These are phyloP conservation scores for Synergus japonicus DNA, from an alignment of 2,888 invertebrate genomes.

Conservation along the genomic window DNA sequence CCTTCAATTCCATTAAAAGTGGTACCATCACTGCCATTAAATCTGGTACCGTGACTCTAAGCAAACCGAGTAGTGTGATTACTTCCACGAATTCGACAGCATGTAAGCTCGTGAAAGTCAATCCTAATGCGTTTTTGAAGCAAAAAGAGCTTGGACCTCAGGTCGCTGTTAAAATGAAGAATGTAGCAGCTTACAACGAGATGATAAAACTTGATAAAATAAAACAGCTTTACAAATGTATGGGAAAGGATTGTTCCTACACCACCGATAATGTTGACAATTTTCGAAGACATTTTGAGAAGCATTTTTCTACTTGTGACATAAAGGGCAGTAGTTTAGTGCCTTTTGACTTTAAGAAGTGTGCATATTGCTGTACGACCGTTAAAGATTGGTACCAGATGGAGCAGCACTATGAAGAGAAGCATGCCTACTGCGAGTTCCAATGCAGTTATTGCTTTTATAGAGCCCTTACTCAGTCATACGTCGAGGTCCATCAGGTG, in stretches of 20 bases:
- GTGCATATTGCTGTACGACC: slow-evolving; percentile 81
- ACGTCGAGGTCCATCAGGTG: slow-evolving; percentile 82
- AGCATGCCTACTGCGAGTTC: slow-evolving; percentile 82
- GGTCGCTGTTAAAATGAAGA: slow-evolving; percentile 63
- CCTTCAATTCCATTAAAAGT: slow-evolving; percentile 16
- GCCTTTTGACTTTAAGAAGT: slow-evolving; percentile 78
- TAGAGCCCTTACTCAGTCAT: slow-evolving; percentile 80
- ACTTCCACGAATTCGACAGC: slow-evolving; percentile 27
- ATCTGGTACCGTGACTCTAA: slow-evolving; percentile 8
- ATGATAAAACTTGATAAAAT: slow-evolving; percentile 75
- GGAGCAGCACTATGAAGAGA: slow-evolving; percentile 81
- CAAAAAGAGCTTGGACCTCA: slow-evolving; percentile 48
- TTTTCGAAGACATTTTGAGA: slow-evolving; percentile 76
- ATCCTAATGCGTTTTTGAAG: slow-evolving; percentile 48
- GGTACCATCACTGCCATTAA: slow-evolving; percentile 13
- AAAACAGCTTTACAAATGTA: slow-evolving; percentile 80
- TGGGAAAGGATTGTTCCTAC: slow-evolving; percentile 78
- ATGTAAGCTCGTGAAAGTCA: slow-evolving; percentile 67
- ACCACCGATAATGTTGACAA: slow-evolving; percentile 72
- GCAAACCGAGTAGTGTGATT: background rate
- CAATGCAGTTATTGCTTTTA: slow-evolving; percentile 85
- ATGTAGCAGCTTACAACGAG: slow-evolving; percentile 65
- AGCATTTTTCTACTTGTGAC: slow-evolving; percentile 63
- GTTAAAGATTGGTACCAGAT: slow-evolving; percentile 77
- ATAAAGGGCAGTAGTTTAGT: slow-evolving; percentile 67